These are phyloP conservation scores for Lipotes vexillifer DNA, from an alignment of 2,113 vertebrate species.

Conservation along the genomic window DNA sequence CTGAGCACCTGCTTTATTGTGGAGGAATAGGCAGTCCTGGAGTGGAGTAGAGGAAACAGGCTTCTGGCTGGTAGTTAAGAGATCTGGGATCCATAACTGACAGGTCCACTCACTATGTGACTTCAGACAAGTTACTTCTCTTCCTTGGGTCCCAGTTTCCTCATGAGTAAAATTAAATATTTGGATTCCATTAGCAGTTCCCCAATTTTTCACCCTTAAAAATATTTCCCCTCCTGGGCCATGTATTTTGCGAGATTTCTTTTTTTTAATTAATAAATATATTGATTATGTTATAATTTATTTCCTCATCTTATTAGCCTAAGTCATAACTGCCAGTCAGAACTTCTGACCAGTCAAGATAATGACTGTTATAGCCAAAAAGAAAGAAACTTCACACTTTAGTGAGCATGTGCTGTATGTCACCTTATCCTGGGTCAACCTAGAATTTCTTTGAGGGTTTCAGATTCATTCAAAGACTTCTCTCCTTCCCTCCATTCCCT, in stretches of 20 bases:
- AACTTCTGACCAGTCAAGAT: not conserved
- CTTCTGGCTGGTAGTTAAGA: not conserved
- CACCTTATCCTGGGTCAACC: not conserved
- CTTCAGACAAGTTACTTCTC: not conserved
- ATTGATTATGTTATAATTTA: not conserved
- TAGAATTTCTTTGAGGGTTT: constrained; percentile 13
- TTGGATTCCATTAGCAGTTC: not conserved
- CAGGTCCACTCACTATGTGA: not conserved
- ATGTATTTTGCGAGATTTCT: not conserved
- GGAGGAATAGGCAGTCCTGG: not conserved
- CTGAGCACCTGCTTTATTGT: not conserved
- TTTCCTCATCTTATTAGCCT: constrained; percentile 3
- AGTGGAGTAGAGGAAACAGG: not conserved
- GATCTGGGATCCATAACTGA: not conserved
- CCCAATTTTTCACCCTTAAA: constrained; percentile 1
- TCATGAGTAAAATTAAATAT: constrained; percentile 1
- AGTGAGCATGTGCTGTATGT: not conserved
- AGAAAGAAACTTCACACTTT: not conserved
- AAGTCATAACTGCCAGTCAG: not conserved
- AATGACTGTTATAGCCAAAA: not conserved
- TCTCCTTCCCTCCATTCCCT: not conserved
- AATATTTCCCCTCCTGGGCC: not conserved
- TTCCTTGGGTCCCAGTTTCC: constrained; percentile 8
- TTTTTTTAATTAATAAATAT: not conserved
- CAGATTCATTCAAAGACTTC: not conserved